Base-by-base conservation (phyloP, 1,140 invertebrate species). In the Oryctes rhinoceros region DNA sequence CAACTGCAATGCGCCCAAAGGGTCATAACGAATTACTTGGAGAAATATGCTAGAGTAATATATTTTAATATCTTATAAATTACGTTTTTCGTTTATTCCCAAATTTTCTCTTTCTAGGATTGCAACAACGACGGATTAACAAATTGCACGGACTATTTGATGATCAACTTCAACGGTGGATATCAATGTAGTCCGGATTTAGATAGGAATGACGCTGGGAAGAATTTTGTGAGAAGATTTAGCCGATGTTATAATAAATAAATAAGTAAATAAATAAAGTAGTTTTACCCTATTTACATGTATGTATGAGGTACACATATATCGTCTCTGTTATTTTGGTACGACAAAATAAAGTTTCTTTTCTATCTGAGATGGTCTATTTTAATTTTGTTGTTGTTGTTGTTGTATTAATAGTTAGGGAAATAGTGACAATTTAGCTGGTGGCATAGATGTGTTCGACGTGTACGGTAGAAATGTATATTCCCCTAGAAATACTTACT, bases 91-190 rank as follows among this genome's bases (percentile, higher is more conserved):
- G 6, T 18, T 65, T 18, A 15, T 65, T 24, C 4, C 1, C 10
- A 15, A 18, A n/a, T 67, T 24, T 71, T 35, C 24, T 9, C n/a
- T 4, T 7, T 62, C 1, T 53, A 79, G 89, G 92, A 93, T 85
- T 93, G 91, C 84, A 92, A 92, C 83, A 84, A 83, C 0, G 91
- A 92, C 83, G 91, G 91, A 2, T 86, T 89, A 3, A 91, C 92
- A 0, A 87, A 91, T 82, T 93, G 92, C 82, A 89, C 89, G 76
- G 92, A 93, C 85, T 93, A 89, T 85, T 91, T 91, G 81, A 89
- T 91, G 86, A 91, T 93, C 79, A 92, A 93, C 85, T 89, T 90
- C 83, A 88, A 91, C 81, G 91, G 91, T 0, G 88, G 89, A 1
- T 86, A 86, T 71, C 88, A 88, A 48, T 92, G 91, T 84, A 76